Percentiles rank a stretch among this genome's conserved stretches.
These are phyloP conservation scores for Hirundichthys speculiger DNA, from an alignment of 2,113 vertebrate genomes.

Conservation along the genomic window DNA sequence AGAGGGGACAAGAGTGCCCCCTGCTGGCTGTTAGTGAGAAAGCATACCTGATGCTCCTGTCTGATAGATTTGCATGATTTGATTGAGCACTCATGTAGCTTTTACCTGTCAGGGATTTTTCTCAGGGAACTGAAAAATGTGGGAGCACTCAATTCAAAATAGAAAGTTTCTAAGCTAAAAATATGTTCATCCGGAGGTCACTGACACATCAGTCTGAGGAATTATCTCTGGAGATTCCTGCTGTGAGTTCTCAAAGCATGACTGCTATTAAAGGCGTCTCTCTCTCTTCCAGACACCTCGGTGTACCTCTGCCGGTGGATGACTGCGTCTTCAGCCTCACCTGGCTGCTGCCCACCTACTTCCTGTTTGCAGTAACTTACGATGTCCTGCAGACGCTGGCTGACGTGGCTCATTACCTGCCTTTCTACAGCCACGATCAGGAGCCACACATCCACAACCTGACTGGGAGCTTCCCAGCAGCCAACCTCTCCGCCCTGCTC, in stretches of 20 bases:
- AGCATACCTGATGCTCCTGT: too few relatives aligned
- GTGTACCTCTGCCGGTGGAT: constrained; percentile 60
- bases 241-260: background rate
- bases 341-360: constrained; percentile 79
- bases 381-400: constrained; percentile 69
- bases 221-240: background rate
- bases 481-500: constrained; percentile 40
- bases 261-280: background rate
- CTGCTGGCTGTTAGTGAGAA: too few relatives aligned
- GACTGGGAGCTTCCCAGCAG: constrained; percentile 5
- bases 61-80: too few relatives aligned
- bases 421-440: constrained; percentile 23
- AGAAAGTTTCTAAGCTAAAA: too few relatives aligned
- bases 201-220: too few relatives aligned
- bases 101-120: too few relatives aligned
- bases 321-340: constrained; percentile 69
- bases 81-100: too few relatives aligned
- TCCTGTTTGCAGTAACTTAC: constrained; percentile 79
- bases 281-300: constrained; percentile 61
- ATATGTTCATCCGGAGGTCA: too few relatives aligned
- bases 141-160: too few relatives aligned
- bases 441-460: constrained; percentile 22
- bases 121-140: too few relatives aligned
- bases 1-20: too few relatives aligned
- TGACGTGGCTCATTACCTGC: constrained; percentile 57